Evolutionary conservation across 2,888 invertebrate genomes (phyloP), one percentile per base, ranked within the genome.

Genomic region (Macropis europaea): DNA sequence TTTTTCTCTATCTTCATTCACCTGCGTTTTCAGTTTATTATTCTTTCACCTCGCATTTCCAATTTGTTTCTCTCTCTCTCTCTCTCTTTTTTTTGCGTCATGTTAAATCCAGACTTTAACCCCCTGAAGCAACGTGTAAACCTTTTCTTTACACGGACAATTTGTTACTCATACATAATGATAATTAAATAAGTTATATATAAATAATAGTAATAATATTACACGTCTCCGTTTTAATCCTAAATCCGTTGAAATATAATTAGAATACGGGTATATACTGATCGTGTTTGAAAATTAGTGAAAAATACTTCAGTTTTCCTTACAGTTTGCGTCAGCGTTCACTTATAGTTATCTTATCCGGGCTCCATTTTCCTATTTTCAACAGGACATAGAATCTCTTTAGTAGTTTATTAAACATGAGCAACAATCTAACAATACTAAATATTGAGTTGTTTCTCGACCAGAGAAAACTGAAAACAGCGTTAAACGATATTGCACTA

Each of bases 101-200:
- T 71, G 57, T 61, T 81, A 70, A 74, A 73, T 73, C 70, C 63
- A 77, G 64, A 76, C 75, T 69, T 76, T 83, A 76, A 73, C 73
- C 73, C 73, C 66, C 66, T 73, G 73, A 73, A 73, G 73, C 71
- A 73, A 69, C 42, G n/a, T 30, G 17, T 28, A 48, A 28, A 15
- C 32, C 6, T 28, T 22, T 52, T 28, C 17, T 22, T 62, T 54
- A 50, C 30, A 52, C 19, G 30, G 43, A 24, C 7, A 30, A 17
- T 53, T 66, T 26, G 9, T 70, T 42, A 15, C 2, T 34, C 45
- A 54, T 36, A 48, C 22, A 45, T 34, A 53, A 15, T 38, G 64
- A 64, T 34, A n/a, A n/a, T n/a, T n/a, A 45, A 64, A 64, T 59
- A 53, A 57, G 60, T 52, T 54, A 50, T 73, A 38, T 38, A 45